Percentiles rank a stretch among this genome's conserved stretches.
Conservation (phyloP, 2,888 invertebrate species). For the Limnephilus rhombicus region DNA sequence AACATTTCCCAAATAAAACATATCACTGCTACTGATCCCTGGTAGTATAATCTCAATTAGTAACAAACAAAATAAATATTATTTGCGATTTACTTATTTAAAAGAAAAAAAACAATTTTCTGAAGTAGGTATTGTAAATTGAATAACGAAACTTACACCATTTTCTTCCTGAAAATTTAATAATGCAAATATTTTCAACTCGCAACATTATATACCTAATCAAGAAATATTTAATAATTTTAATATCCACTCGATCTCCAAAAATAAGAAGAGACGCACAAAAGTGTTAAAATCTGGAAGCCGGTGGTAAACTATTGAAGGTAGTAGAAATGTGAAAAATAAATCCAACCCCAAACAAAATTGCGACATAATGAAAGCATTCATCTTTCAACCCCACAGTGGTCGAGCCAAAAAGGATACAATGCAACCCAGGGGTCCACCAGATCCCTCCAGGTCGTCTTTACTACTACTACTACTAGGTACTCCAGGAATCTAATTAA, state of each 20-base stretch:
- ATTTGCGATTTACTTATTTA: too few relatives aligned
- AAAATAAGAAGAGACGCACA: background rate
- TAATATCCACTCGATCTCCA: background rate
- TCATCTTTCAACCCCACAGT: conserved; percentile 21
- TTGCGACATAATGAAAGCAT: conserved; percentile 20
- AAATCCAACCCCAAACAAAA: background rate
- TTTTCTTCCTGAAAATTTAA: too few relatives aligned
- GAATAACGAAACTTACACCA: too few relatives aligned
- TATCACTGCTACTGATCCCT: too few relatives aligned
- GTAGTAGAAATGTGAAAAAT: background rate
- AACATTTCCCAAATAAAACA: background rate
- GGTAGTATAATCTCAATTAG: too few relatives aligned
- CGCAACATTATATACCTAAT: too few relatives aligned
- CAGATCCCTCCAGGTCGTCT: conserved; percentile 34
- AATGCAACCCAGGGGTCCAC: conserved; percentile 37
- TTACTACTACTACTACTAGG: background rate
- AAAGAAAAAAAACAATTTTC: too few relatives aligned
- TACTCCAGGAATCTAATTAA: conserved; percentile 51
- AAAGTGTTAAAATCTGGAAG: background rate
- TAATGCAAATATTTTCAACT: too few relatives aligned
- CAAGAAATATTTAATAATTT: too few relatives aligned
- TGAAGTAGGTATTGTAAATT: too few relatives aligned
- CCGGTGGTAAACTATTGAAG: background rate
- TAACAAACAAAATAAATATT: too few relatives aligned
- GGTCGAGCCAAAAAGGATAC: conserved; percentile 27